Evolutionary conservation across 2,888 invertebrate genomes (phyloP).

Genomic region (Hypercompe scribonia): DNA sequence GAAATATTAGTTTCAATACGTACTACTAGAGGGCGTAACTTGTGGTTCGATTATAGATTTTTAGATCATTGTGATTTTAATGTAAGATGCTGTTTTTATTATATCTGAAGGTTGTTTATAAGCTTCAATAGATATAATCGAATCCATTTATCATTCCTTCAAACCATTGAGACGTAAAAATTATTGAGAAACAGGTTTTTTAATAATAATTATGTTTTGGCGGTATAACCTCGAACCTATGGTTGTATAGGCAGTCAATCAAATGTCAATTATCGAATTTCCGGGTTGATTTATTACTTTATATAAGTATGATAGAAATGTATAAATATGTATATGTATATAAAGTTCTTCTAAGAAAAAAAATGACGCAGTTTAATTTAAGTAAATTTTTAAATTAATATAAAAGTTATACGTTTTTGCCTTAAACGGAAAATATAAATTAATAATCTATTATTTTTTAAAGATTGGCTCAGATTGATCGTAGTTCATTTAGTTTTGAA

Average conservation of each 20-base stretch:
- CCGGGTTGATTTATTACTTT: constrained; percentile 47
- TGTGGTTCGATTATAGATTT: neutral
- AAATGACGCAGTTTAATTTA: neutral
- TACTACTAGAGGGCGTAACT: constrained; percentile 63
- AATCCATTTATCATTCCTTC: constrained; percentile 33
- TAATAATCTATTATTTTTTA: too few species aligned
- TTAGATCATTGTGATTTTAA: constrained; percentile 20
- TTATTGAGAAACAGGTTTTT: constrained; percentile 43
- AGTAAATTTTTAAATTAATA: neutral
- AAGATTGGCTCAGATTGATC: too few species aligned
- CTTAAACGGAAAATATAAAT: too few species aligned
- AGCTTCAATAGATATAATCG: constrained; percentile 34
- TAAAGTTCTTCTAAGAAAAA: neutral
- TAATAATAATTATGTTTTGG: constrained; percentile 44
- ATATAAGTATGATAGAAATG: constrained; percentile 3
- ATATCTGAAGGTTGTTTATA: constrained; percentile 31
- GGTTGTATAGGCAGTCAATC: constrained; percentile 47
- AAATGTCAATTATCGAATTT: constrained; percentile 53
- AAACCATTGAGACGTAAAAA: constrained; percentile 44
- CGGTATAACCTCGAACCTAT: constrained; percentile 45
- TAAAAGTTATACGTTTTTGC: too few species aligned
- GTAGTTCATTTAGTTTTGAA: too few species aligned
- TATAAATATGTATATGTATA: constrained; percentile 1
- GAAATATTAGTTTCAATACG: constrained; percentile 54
- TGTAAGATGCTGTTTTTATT: constrained; percentile 21